Base-by-base conservation (phyloP, 2,888 invertebrate species). In the Norana najaformis region DNA sequence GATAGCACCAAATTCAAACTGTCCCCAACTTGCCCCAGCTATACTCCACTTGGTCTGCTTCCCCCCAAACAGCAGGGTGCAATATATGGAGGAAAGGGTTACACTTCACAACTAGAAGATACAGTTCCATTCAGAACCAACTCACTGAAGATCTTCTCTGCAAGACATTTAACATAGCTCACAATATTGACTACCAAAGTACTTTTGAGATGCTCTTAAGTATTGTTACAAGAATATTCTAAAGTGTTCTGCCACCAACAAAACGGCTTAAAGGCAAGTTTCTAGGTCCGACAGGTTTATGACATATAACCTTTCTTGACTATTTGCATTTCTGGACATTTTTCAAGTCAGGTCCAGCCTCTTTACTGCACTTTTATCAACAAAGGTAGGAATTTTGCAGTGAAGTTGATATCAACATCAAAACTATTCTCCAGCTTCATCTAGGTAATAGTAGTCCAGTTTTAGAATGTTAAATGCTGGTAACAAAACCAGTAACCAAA, bases 91-190 rank as follows among this genome's bases (percentile, higher is more conserved):
- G n/a, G n/a, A n/a, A n/a, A n/a, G n/a, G n/a, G n/a, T n/a, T n/a
- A n/a, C n/a, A n/a, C n/a, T n/a, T n/a, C n/a, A n/a, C 94, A 96
- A 96, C n/a, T n/a, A n/a, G n/a, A n/a, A n/a, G n/a, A n/a, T n/a
- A n/a, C n/a, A n/a, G n/a, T 90, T 97, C 97, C 97, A 95, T 23
- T 18, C 11, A 85, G 37, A 85, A 85, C 35, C 23, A 8, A 85
- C 37, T 85, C 30, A 88, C 20, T n/a, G 38, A 88, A 88, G n/a
- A 88, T 4, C 20, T n/a, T 39, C 36, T 69, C 69, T 69, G 69
- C 69, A 69, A 69, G 11, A 69, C n/a, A 69, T 30, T 69, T 69
- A 69, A 69, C 69, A 69, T n/a, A 69, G 11, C 5, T n/a, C 8
- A 69, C 69, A 69, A 69, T 69, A 69, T n/a, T n/a, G 0, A 69